Evolutionary conservation across 2,113 vertebrate species (phyloP).

Genomic region (Paradoxurus hermaphroditus): DNA sequence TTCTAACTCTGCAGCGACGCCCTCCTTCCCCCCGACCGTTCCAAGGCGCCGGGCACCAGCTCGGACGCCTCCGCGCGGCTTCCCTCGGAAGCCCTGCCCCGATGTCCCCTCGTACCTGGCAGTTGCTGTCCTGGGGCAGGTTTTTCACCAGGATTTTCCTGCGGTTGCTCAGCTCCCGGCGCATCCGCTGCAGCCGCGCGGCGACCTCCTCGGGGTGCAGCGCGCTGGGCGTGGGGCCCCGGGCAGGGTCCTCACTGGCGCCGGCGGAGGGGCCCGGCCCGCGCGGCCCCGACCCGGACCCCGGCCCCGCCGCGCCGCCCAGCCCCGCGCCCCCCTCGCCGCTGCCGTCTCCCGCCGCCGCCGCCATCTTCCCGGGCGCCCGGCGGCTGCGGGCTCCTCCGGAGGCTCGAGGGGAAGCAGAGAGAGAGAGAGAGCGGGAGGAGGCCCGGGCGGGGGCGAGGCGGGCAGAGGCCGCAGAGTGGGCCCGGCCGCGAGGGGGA

Average conservation of each 20-base stretch:
- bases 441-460: conserved; percentile 40
- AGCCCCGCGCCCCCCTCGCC: conserved; percentile 40
- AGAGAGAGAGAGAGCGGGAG: conserved; percentile 19
- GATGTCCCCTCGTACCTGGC: conserved; percentile 86
- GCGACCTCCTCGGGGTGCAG: conserved; percentile 88
- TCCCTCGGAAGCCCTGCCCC: neutral
- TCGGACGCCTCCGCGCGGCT: neutral
- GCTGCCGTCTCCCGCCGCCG: neutral
- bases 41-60: neutral
- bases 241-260: conserved; percentile 75
- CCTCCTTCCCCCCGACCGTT: neutral
- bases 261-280: conserved; percentile 78
- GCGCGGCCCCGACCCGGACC: conserved; percentile 51
- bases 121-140: conserved; percentile 92
- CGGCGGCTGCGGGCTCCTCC: conserved; percentile 41
- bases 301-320: neutral
- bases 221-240: conserved; percentile 61
- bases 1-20: neutral
- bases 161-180: conserved; percentile 93
- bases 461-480: conserved; percentile 45
- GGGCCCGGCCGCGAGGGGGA: neutral
- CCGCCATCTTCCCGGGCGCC: conserved; percentile 62
- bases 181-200: conserved; percentile 89
- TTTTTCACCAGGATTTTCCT: conserved; percentile 96
- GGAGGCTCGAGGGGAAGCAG: conserved; percentile 27